Base-by-base conservation (phyloP, 2,113 vertebrate species). In the Ophiodon elongatus region DNA sequence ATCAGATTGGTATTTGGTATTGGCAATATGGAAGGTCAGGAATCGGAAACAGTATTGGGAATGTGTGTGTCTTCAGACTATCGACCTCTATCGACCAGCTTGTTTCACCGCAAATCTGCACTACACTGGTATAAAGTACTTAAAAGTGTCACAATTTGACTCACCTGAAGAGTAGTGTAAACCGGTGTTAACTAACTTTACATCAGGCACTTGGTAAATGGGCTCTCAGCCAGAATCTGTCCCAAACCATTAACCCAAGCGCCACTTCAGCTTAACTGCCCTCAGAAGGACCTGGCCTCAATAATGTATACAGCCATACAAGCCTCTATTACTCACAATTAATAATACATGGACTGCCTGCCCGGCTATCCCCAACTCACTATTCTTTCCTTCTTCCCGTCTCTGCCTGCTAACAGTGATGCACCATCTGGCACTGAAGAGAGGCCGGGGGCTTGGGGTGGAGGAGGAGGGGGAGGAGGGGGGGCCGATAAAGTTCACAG, bases 291-390 rank as follows among this genome's bases (percentile, higher is more conserved):
- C 86, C 85, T 59, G 67, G 72, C 76, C 84, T 94, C 87, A 93
- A 91, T 93, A 93, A 93, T 93, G 90, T 84, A 94, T 91, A 88
- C 83, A 75, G 70, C 86, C 85, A 88, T 83, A 92, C 89, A 89
- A 89, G 83, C 80, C 84, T 88, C 94, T 80, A 91, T 93, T 93
- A 93, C 90, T 94, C 87, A 83, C 70, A 84, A 91, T 93, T 90
- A 94, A 94, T 93, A 93, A 92, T 93, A 89, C 83, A 94, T 92
- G 83, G 31, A 29, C 80, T 85, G 74, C 70, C 84, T 75, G 65
- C 79, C 52, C 25, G 63, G 76, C 84, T 85, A 82, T 88, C 85
- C 82, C 88, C 78, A 27, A 63, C 80, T 85, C 86, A 60, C 83
- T 78, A 45, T 84, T 82, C 79, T 76, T 82, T 79, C 57, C 35